Evolutionary conservation across 2,113 vertebrate genomes (phyloP).

Genomic region (Narcine bancroftii): DNA sequence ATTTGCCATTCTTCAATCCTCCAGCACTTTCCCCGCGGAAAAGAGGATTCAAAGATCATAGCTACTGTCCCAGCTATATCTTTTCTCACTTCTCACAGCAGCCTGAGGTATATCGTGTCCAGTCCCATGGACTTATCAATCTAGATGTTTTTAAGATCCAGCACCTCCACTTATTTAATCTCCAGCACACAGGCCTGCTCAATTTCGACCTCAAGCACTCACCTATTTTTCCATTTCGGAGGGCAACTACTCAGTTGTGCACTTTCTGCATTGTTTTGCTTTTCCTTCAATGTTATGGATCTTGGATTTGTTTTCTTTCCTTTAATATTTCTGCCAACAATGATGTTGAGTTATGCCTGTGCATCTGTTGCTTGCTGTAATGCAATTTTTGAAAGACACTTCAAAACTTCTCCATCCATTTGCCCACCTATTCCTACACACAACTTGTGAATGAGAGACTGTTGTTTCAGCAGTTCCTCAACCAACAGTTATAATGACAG

Average conservation of each 20-base stretch:
- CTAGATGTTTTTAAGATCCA: no score
- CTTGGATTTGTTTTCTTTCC: neutral
- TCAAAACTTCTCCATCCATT: neutral
- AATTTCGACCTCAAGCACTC: neutral
- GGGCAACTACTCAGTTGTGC: neutral
- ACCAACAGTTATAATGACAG: neutral
- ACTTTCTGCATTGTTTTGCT: neutral
- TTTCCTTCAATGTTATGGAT: neutral
- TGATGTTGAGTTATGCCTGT: neutral
- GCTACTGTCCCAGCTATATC: no score
- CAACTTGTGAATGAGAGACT: slow-evolving; percentile 20
- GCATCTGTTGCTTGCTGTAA: neutral
- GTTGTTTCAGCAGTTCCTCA: neutral
- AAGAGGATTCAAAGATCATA: no score
- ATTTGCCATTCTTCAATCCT: no score
- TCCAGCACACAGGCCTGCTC: neutral
- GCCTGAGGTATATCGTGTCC: no score
- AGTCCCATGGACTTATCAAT: no score
- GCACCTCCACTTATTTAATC: no score
- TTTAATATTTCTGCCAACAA: neutral
- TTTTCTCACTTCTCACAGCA: no score
- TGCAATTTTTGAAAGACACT: neutral
- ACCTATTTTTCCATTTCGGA: neutral
- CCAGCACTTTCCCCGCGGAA: no score
- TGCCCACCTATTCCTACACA: neutral